Percentiles rank a stretch among this genome's conserved stretches.
Conservation (phyloP, 2,888 invertebrate species). For the Drosophila atripex region DNA sequence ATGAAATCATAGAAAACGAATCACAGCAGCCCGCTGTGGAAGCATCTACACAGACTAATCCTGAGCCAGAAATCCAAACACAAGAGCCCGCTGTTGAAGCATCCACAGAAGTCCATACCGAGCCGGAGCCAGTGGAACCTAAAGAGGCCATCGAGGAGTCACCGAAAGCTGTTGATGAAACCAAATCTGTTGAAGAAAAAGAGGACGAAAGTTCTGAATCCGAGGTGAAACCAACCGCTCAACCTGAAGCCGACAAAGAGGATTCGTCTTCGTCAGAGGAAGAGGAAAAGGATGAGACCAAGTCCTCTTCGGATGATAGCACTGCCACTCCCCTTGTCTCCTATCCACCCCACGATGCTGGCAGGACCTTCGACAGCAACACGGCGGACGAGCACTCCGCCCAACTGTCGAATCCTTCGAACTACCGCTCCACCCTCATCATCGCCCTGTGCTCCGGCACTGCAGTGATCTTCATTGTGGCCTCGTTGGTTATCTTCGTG, state of each 20-base stretch:
- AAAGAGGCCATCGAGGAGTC: not conserved
- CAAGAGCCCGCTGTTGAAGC: not conserved
- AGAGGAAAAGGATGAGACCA: slow-evolving; percentile 48
- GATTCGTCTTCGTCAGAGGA: slow-evolving; percentile 54
- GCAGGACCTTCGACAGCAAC: slow-evolving; percentile 74
- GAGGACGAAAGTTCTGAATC: slow-evolving; percentile 18
- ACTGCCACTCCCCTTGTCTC: slow-evolving; percentile 70
- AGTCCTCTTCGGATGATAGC: slow-evolving; percentile 58
- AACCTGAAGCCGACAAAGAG: slow-evolving; percentile 17
- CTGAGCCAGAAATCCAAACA: slow-evolving; percentile 6
- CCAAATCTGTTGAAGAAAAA: slow-evolving; percentile 14
- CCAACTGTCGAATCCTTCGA: slow-evolving; percentile 60
- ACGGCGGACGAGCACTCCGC: slow-evolving; percentile 77
- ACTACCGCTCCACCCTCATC: slow-evolving; percentile 70
- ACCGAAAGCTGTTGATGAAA: slow-evolving; percentile 11
- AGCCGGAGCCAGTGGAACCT: not conserved
- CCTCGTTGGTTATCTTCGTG: slow-evolving; percentile 75
- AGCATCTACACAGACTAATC: not conserved
- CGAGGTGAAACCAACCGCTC: slow-evolving; percentile 14
- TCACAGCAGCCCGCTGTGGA: not conserved
- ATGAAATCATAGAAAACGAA: not conserved
- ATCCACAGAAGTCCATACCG: not conserved
- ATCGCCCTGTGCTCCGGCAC: slow-evolving; percentile 76
- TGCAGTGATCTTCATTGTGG: slow-evolving; percentile 75
- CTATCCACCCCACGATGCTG: slow-evolving; percentile 70